A percentile compares a stretch with the other conserved stretches of the same genome.
phyloP scores from a whole-genome alignment of 1,140 invertebrate species.

The Daktulosphaira vitifoliae region DNA sequence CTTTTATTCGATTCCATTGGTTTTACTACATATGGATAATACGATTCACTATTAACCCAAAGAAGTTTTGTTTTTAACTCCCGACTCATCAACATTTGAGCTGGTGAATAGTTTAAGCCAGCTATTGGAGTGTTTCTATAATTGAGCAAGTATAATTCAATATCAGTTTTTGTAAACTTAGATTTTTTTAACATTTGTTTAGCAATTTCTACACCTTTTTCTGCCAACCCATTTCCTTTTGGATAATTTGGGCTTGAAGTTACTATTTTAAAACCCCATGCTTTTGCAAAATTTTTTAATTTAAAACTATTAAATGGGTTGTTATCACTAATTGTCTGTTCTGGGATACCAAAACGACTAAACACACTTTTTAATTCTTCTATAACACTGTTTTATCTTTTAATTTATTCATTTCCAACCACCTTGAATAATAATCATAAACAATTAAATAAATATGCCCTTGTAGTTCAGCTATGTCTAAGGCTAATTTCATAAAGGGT shows the following conservation, averaged over 20 bases:
- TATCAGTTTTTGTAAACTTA: neutral
- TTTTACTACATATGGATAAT: too few relatives aligned
- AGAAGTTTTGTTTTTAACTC: slow-evolving; percentile 9
- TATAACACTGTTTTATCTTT: slow-evolving; percentile 36
- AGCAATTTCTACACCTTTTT: slow-evolving; percentile 35
- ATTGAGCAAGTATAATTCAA: slow-evolving; percentile 29
- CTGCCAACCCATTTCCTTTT: slow-evolving; percentile 35
- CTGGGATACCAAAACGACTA: slow-evolving; percentile 41
- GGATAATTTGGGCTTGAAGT: slow-evolving; percentile 36
- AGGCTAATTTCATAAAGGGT: slow-evolving; percentile 41
- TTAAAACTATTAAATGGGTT: slow-evolving; percentile 40
- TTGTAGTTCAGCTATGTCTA: slow-evolving; percentile 41
- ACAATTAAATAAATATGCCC: slow-evolving; percentile 41
- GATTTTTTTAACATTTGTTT: slow-evolving; percentile 36
- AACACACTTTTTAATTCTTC: slow-evolving; percentile 39
- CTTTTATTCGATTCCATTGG: too few relatives aligned
- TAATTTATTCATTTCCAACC: slow-evolving; percentile 38
- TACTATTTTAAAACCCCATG: slow-evolving; percentile 26
- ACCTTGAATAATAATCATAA: slow-evolving; percentile 43
- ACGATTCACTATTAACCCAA: too few relatives aligned
- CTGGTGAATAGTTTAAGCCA: slow-evolving; percentile 17
- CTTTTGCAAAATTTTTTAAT: slow-evolving; percentile 40
- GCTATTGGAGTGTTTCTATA: slow-evolving; percentile 31
- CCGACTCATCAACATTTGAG: slow-evolving; percentile 24
- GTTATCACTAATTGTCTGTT: slow-evolving; percentile 42